Base-by-base conservation (phyloP, 1,140 invertebrate genomes). In the Chelonus insularis region DNA sequence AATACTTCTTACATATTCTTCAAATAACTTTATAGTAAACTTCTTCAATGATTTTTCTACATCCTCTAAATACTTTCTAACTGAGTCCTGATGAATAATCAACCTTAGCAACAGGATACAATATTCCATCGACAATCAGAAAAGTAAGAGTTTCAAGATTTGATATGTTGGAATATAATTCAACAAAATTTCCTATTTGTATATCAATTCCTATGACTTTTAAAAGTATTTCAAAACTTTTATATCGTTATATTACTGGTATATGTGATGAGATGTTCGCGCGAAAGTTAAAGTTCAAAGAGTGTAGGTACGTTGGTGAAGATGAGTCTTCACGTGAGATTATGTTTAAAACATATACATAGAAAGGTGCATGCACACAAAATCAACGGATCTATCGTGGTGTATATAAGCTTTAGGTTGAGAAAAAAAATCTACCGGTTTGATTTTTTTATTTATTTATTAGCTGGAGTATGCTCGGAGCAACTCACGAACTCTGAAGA, bases 351-450 rank as follows among this genome's bases (percentile, higher is more conserved):
- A 16, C 41, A 16, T 43, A 43, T 43, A 43, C 41, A 43, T 43
- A 43, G 14, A 8, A 14, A 43, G 0, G 41, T 14, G 41, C 41
- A 43, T 43, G 16, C 16, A 14, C 41, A 43, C 6, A 16, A 14
- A 8, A 18, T 29, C 41, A 18, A 43, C 18, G 41, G 41, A 43
- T 14, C 41, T 43, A 43, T 43, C 16, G 16, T 14, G 41, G 8
- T 14, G n/a, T n/a, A n/a, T 43, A 14, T 43, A 43, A 14, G 14
- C 41, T 43, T 14, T 43, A 43, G 41, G 41, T 14, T 23, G 18
- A 23, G 23, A 23, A 52, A 52, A 52, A 52, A 52, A 21, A 52
- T 52, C 25, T 52, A 52, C 50, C 50, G 50, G 50, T 52, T 52
- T 52, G 50, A 14, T 52, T 52, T 52, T 52, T 52, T 34, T 12